These are phyloP conservation scores for Steinernema scapterisci DNA, from an alignment of 2,888 invertebrate species.

Conservation along the genomic window DNA sequence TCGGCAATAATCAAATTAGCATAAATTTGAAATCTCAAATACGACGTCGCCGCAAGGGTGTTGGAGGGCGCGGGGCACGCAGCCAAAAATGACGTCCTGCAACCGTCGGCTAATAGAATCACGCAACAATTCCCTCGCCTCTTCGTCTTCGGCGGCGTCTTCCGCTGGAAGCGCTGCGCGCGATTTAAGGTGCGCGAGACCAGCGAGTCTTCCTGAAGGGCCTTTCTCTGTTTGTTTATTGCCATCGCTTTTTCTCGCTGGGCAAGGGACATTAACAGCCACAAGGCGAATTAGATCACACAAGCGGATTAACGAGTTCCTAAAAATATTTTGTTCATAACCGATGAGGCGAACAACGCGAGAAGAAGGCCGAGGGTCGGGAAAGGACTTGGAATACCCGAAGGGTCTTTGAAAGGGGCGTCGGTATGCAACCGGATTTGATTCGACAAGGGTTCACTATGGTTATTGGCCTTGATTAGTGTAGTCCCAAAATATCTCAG, in stretches of 20 bases:
- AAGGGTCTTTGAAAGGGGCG: not conserved
- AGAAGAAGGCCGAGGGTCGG: not conserved
- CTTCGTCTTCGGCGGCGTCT: not conserved
- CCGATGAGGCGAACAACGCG: not conserved
- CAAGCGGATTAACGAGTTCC: conserved; percentile 25
- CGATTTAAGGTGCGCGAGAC: too few relatives aligned
- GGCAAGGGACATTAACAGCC: not conserved
- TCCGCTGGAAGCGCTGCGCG: not conserved
- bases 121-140: not conserved
- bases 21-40: conserved; percentile 30
- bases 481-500: too few relatives aligned
- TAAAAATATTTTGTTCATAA: conserved; percentile 7
- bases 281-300: conserved; percentile 17
- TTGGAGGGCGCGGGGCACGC: not conserved
- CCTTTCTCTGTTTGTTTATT: conserved; percentile 8
- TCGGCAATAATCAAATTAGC: conserved; percentile 28
- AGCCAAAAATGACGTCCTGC: not conserved
- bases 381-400: not conserved
- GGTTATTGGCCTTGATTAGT: too few relatives aligned
- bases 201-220: not conserved
- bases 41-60: conserved; percentile 10
- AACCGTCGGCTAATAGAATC: not conserved
- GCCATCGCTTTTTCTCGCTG: not conserved
- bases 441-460: too few relatives aligned
- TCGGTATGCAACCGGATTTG: not conserved